Base-by-base conservation (phyloP, 2,113 vertebrate species). In the Peromyscus californicus region DNA sequence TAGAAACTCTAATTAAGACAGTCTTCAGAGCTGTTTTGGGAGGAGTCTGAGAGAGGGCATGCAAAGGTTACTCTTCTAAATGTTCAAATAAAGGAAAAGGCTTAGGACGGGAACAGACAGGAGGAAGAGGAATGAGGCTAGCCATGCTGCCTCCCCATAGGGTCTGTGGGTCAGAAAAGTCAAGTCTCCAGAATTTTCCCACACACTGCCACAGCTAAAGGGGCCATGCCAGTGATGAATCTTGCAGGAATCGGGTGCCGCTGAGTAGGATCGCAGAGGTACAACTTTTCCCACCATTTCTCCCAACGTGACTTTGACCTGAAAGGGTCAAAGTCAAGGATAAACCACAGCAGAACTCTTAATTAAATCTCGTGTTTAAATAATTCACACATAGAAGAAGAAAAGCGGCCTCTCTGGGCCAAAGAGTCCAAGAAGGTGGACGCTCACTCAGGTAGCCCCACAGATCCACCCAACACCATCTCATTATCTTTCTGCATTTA, bases 71-170 rank as follows among this genome's bases (percentile, higher is more conserved):
- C 13, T 82, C 69, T 54, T 86, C 80, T 82, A 79, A 76, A 91
- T 3, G n/a, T 42, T 63, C 36, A 19, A 72, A 36, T 70, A 78
- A 94, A 74, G 8, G 2, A 69, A 87, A 93, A 96, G 72, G 31
- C 33, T 79, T 59, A 21, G 29, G 57, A 57, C 5, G 31, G 69
- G 45, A 87, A 78, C 0, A 57, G 72, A 36, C 48, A n/a, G 36
- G 7, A 67, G 39, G 79, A 91, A n/a, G 79, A 75, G 36, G 24
- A 36, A 54, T 4, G 36, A 69, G 31, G 57, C 39, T 67, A 29
- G 26, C 7, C 76, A 0, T 7, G 3, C 16, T 39, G 9, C 29
- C 61, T 48, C 26, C 7, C 16, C 21, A n/a, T 36, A 39, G 54
- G 59, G 39, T 11, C 74, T 5, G 54, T 19, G 26, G 24, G 80